Percentiles rank a stretch among this genome's conserved stretches.
Conservation (phyloP, 2,113 vertebrate species). For the Potamarius usumacintae region DNA sequence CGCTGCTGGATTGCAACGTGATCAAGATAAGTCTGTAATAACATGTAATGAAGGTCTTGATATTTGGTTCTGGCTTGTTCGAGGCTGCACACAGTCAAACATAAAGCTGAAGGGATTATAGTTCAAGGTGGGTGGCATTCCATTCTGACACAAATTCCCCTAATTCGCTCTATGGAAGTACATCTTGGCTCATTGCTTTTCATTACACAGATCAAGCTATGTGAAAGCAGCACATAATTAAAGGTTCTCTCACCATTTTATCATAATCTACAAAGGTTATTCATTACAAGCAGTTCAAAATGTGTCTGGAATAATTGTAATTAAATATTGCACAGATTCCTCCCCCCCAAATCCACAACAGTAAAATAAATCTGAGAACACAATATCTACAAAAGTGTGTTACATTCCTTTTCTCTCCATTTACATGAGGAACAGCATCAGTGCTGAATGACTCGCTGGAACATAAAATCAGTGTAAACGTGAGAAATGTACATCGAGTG, state of each 20-base stretch:
- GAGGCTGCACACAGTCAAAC: neutral
- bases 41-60: neutral
- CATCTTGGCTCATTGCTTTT: neutral
- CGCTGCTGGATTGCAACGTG: neutral
- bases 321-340: constrained; percentile 11
- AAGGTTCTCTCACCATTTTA: neutral
- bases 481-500: constrained; percentile 22
- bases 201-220: neutral
- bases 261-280: neutral
- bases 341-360: neutral
- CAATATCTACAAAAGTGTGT: neutral
- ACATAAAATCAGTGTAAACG: neutral
- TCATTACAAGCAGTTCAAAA: too few species aligned
- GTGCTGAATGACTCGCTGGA: neutral
- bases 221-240: neutral
- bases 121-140: neutral
- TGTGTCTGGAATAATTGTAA: neutral
- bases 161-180: neutral
- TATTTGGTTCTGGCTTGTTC: neutral
- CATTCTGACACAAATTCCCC: neutral
- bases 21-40: neutral
- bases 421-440: neutral
- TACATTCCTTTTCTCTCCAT: neutral
- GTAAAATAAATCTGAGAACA: neutral
- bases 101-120: neutral